These are phyloP conservation scores for Andricus grossulariae DNA, from an alignment of 1,140 invertebrate species.

Conservation along the genomic window DNA sequence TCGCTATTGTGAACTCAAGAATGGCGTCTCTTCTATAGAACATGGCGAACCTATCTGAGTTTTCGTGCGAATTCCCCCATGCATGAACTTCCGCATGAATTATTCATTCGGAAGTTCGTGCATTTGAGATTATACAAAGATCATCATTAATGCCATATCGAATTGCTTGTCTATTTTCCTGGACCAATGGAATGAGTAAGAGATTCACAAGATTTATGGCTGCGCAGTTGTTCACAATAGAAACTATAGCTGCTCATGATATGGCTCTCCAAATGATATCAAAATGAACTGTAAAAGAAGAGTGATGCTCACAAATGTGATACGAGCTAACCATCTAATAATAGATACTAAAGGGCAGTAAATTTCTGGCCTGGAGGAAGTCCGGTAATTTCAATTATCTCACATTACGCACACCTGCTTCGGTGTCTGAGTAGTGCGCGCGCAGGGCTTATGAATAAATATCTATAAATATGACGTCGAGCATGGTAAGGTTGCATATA, in stretches of 20 bases:
- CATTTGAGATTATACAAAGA: slow-evolving; percentile 38
- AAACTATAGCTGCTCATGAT: background rate
- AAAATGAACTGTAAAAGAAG: background rate
- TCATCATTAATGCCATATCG: slow-evolving; percentile 12
- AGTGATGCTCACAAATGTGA: background rate
- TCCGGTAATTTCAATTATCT: slow-evolving; percentile 58
- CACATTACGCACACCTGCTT: slow-evolving; percentile 36
- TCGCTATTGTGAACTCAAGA: slow-evolving; percentile 7
- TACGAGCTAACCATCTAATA: slow-evolving; percentile 5
- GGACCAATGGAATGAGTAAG: background rate
- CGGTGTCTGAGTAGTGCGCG: slow-evolving; percentile 51
- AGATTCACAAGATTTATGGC: background rate
- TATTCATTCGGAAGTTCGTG: slow-evolving; percentile 54
- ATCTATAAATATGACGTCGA: slow-evolving; percentile 65
- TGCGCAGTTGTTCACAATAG: no score
- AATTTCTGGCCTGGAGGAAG: slow-evolving; percentile 18
- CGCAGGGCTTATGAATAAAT: slow-evolving; percentile 61
- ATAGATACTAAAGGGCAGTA: slow-evolving; percentile 28
- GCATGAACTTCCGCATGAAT: slow-evolving; percentile 49
- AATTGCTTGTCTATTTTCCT: background rate
- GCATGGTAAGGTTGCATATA: slow-evolving; percentile 63
- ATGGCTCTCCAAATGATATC: background rate
- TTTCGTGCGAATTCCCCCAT: slow-evolving; percentile 46
- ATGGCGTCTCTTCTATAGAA: slow-evolving; percentile 6
- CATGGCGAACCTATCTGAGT: background rate